These are phyloP conservation scores for Lathronympha strigana DNA, from an alignment of 2,888 invertebrate species.

Conservation along the genomic window DNA sequence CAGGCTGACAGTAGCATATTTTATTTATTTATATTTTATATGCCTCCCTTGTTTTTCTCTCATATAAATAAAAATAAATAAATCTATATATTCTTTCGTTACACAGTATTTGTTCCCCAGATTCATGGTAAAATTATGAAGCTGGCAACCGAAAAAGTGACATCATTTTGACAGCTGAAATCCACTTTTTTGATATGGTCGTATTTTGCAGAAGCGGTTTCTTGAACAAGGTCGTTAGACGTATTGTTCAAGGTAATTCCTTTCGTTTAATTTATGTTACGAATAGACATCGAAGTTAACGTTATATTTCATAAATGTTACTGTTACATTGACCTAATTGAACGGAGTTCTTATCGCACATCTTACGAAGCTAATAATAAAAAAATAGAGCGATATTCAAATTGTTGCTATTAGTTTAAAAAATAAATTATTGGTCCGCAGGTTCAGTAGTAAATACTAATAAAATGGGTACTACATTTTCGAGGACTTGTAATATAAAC, in stretches of 20 bases:
- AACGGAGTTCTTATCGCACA: background rate
- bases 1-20: no score
- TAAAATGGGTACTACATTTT: slow-evolving; percentile 75
- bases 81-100: no score
- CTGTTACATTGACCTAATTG: background rate
- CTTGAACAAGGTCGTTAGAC: slow-evolving; percentile 62
- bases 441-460: slow-evolving; percentile 49
- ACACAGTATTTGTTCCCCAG: background rate
- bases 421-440: slow-evolving; percentile 45
- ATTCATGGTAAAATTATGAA: background rate
- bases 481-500: slow-evolving; percentile 77
- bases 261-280: slow-evolving; percentile 54
- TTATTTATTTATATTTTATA: no score
- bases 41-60: no score
- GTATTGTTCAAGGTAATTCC: slow-evolving; percentile 70
- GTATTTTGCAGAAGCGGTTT: slow-evolving; percentile 54
- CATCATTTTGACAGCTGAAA: slow-evolving; percentile 17
- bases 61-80: no score
- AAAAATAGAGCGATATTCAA: slow-evolving; percentile 45
- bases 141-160: slow-evolving; percentile 34
- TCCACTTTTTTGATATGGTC: slow-evolving; percentile 45
- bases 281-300: slow-evolving; percentile 6
- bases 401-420: slow-evolving; percentile 35
- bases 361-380: background rate
- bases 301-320: background rate